Evolutionary conservation across 2,113 vertebrate genomes (phyloP), one percentile per base, ranked within the genome.

Genomic region (Thamnaconus septentrionalis): DNA sequence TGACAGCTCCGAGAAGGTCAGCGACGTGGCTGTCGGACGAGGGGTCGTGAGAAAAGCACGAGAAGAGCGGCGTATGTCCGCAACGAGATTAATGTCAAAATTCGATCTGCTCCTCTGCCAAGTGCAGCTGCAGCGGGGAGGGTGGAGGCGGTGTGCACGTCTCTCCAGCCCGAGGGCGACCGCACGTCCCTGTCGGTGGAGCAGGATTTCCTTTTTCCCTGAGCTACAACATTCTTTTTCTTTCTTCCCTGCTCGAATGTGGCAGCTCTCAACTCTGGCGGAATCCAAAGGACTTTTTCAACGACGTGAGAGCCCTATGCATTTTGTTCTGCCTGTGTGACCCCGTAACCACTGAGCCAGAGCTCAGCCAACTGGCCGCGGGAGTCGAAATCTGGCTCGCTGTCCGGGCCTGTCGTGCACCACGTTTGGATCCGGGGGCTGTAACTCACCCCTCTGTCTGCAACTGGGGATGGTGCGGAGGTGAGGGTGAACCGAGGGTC

Each of bases 401-500:
- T 55, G 74, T 72, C 64, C 71, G 53, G 59, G 40, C 69, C 53
- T 8, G n/a, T 55, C 62, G 53, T 49, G 72, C 69, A 63, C 65
- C 66, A 62, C 61, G 59, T 46, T 70, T 72, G 71, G 78, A 63
- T 66, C 59, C 18, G 18, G 12, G n/a, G 67, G 77, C 79, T 75
- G 84, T 89, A 87, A 91, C 82, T 90, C 89, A 83, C 63, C 70
- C 18, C 74, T 69, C 58, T 71, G 75, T 81, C 73, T 76, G 82
- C 68, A 57, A 76, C 75, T 84, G 76, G 82, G 75, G 87, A 87
- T 69, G 80, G 66, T 76, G 72, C 59, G 61, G 87, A 83, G 82
- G 83, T 70, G 73, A 78, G 84, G 89, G 87, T 92, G 88, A 93
- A 85, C 50, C 12, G 49, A 75, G 83, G 90, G 88, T 91, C 90